A percentile compares a stretch with the other conserved stretches of the same genome.
phyloP scores from a whole-genome alignment of 2,797 vertebrate species.

The Spea hammondii region DNA sequence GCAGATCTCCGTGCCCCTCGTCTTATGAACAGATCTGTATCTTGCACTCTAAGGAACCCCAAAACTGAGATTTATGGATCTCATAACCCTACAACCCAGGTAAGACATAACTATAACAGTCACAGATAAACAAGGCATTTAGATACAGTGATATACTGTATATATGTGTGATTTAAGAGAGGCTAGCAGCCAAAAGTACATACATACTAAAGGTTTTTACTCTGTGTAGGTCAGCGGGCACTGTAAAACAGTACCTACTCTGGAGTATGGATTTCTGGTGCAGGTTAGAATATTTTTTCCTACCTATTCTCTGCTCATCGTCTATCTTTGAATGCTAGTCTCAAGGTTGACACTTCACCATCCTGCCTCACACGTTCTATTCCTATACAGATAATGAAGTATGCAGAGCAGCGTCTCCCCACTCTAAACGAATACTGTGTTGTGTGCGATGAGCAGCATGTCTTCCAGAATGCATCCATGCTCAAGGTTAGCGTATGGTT shows the following conservation, averaged over 20 bases:
- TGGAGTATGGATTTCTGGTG: slow-evolving; percentile 98
- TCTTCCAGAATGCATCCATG: slow-evolving; percentile 99
- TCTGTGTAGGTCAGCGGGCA: slow-evolving; percentile 89
- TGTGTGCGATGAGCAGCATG: slow-evolving; percentile 97
- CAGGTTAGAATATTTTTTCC: slow-evolving; percentile 73
- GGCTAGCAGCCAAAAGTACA: too few relatives aligned
- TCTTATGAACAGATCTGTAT: slow-evolving; percentile 95
- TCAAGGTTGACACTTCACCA: not conserved
- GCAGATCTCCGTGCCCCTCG: slow-evolving; percentile 87
- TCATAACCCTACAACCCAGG: slow-evolving; percentile 90
- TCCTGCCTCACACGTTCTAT: too few relatives aligned
- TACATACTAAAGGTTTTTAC: not conserved
- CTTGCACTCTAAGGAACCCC: slow-evolving; percentile 94
- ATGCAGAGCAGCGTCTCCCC: slow-evolving; percentile 95
- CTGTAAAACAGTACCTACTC: slow-evolving; percentile 96
- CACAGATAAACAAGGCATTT: too few relatives aligned
- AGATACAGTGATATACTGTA: too few relatives aligned
- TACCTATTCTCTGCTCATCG: not conserved
- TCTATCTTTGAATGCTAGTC: not conserved
- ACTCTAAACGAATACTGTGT: slow-evolving; percentile 98
- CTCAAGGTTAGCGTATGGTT: slow-evolving; percentile 78
- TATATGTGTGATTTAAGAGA: too few relatives aligned
- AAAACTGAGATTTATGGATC: slow-evolving; percentile 93
- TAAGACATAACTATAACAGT: slow-evolving; percentile 54
- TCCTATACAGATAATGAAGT: slow-evolving; percentile 90